phyloP scores from a whole-genome alignment of 1,140 invertebrate species.

The Matsumurasca onukii region DNA sequence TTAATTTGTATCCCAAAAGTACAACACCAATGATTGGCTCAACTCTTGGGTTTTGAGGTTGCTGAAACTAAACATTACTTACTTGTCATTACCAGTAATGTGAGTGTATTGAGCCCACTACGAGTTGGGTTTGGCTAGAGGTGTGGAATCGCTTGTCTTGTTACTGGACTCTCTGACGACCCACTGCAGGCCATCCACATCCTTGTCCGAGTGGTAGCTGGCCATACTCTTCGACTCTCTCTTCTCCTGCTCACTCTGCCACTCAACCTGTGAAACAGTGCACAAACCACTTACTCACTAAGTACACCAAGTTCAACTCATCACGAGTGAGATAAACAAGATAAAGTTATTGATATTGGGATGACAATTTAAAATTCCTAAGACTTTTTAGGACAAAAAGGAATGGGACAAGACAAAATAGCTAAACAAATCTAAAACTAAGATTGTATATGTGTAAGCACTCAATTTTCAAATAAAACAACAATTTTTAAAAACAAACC shows the following conservation, averaged over 20 bases:
- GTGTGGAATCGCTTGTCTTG: background rate
- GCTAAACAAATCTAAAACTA: too few species aligned
- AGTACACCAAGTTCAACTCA: too few species aligned
- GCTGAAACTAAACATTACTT: background rate
- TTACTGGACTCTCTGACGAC: background rate
- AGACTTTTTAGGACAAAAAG: too few species aligned
- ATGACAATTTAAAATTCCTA: too few species aligned
- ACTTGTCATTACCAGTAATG: background rate
- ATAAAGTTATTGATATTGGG: too few species aligned
- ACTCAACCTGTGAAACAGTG: slow-evolving; percentile 57
- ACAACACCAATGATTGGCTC: background rate
- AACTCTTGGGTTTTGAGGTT: background rate
- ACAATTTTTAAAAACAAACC: too few species aligned
- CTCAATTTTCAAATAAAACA: too few species aligned
- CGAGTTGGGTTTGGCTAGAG: slow-evolving; percentile 3
- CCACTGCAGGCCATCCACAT: background rate
- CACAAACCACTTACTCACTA: background rate
- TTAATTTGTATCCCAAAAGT: background rate
- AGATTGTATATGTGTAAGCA: too few species aligned
- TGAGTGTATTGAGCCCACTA: background rate
- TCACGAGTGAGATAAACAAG: too few species aligned
- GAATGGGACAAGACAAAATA: too few species aligned
- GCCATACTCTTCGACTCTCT: slow-evolving; percentile 48
- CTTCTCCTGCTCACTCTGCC: slow-evolving; percentile 69
- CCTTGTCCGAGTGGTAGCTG: background rate